Evolutionary conservation across 1,140 invertebrate species (phyloP).

Genomic region (Grapholita molesta): DNA sequence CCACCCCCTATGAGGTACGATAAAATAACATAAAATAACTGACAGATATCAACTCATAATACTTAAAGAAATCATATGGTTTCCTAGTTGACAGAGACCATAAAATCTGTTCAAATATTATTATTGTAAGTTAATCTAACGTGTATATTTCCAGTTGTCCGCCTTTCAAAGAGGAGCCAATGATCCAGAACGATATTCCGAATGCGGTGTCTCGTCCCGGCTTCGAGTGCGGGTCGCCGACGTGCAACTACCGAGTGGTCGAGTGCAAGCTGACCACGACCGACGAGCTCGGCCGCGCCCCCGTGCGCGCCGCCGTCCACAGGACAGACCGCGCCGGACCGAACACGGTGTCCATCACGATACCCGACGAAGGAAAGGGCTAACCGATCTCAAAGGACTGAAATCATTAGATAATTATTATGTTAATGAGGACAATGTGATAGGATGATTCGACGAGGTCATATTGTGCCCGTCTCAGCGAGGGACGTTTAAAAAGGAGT

Average conservation of each 20-base stretch:
- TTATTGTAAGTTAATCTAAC: neutral
- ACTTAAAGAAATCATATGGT: too few species aligned
- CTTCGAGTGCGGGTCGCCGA: constrained; percentile 64
- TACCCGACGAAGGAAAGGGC: constrained; percentile 79
- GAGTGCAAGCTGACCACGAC: constrained; percentile 74
- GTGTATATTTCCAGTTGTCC: constrained; percentile 49
- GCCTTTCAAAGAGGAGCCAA: constrained; percentile 64
- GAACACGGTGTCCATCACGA: constrained; percentile 78
- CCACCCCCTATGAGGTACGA: constrained; percentile 79
- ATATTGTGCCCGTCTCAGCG: neutral
- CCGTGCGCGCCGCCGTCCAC: constrained; percentile 37
- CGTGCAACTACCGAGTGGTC: constrained; percentile 68
- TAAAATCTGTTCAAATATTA: too few species aligned
- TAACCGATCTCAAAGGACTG: constrained; percentile 34
- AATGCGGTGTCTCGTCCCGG: constrained; percentile 54
- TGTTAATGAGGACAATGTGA: constrained; percentile 21
- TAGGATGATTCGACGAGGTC: neutral
- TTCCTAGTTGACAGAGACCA: too few species aligned
- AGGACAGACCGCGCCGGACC: constrained; percentile 47
- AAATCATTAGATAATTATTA: constrained; percentile 27
- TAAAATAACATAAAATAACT: neutral
- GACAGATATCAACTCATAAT: too few species aligned
- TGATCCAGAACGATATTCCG: constrained; percentile 52
- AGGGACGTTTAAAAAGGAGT: neutral
- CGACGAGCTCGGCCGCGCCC: constrained; percentile 58